A percentile compares a stretch with the other conserved stretches of the same genome.
Conservation (phyloP, 2,888 invertebrate species). For the Lepidocyrtinus sp. region DNA sequence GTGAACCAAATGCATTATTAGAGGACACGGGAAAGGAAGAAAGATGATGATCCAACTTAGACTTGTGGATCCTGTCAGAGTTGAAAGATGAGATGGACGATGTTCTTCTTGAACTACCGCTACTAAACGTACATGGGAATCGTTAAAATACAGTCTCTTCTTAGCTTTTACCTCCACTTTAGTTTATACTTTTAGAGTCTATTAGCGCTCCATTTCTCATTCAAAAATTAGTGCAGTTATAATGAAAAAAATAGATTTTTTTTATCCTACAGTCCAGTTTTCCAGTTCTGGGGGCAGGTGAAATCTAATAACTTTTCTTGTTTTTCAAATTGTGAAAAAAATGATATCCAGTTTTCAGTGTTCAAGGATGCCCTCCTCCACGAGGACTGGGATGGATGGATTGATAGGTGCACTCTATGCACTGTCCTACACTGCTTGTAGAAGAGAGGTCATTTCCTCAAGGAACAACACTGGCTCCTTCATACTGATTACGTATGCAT, state of each 20-base stretch:
- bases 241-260: constrained; percentile 28
- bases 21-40: constrained; percentile 28
- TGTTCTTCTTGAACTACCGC: constrained; percentile 54
- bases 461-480: constrained; percentile 17
- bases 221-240: constrained; percentile 23
- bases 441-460: constrained; percentile 28
- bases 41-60: constrained; percentile 25
- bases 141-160: constrained; percentile 15
- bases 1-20: no score
- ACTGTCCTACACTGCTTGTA: no score
- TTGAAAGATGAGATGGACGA: constrained; percentile 42
- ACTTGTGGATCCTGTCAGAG: constrained; percentile 61
- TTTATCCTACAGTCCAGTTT: constrained; percentile 20
- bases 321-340: constrained; percentile 32
- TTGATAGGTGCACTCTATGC: constrained; percentile 33
- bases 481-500: constrained; percentile 54
- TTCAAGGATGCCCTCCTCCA: constrained; percentile 35
- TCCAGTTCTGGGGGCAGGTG: constrained; percentile 45
- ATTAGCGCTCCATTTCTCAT: constrained; percentile 49
- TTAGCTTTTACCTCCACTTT: no score
- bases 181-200: constrained; percentile 40
- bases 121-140: constrained; percentile 30
- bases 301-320: constrained; percentile 52
- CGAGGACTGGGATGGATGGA: constrained; percentile 44
- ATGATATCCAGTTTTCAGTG: constrained; percentile 28